Evolutionary conservation across 2,797 vertebrate genomes (phyloP).

Genomic region (Naso thynnoides): DNA sequence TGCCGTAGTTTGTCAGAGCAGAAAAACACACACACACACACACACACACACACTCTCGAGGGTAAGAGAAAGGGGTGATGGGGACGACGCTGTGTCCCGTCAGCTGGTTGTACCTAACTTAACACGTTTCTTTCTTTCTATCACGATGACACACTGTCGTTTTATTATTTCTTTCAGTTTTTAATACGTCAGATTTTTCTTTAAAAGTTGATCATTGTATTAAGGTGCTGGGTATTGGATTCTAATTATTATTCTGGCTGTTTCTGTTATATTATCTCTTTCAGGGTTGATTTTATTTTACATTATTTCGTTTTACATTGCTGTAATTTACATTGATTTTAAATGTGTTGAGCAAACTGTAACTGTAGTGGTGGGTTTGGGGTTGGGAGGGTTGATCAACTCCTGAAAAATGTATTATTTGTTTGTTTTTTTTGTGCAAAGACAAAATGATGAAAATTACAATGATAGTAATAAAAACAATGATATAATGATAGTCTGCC

Average conservation of each 20-base stretch:
- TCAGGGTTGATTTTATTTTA: slow-evolving; percentile 88
- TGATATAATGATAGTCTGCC: slow-evolving; percentile 77
- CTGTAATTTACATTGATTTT: slow-evolving; percentile 89
- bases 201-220: slow-evolving; percentile 84
- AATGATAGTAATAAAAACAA: slow-evolving; percentile 90
- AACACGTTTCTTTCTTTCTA: slow-evolving; percentile 70
- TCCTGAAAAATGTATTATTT: slow-evolving; percentile 84
- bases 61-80: slow-evolving; percentile 21
- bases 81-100: slow-evolving; percentile 24
- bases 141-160: slow-evolving; percentile 73
- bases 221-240: slow-evolving; percentile 88
- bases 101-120: slow-evolving; percentile 67
- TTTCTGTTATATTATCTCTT: slow-evolving; percentile 85
- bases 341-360: slow-evolving; percentile 84
- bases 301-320: slow-evolving; percentile 85
- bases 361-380: slow-evolving; percentile 84
- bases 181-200: slow-evolving; percentile 74
- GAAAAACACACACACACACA: slow-evolving; percentile 10
- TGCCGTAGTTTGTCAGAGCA: slow-evolving; percentile 41
- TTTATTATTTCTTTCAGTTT: slow-evolving; percentile 70
- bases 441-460: slow-evolving; percentile 87
- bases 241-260: slow-evolving; percentile 84
- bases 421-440: slow-evolving; percentile 83
- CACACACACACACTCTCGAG: neutral
- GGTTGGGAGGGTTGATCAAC: slow-evolving; percentile 77